These are phyloP conservation scores for Tylochromis polylepis DNA, from an alignment of 2,113 vertebrate genomes.

Conservation along the genomic window DNA sequence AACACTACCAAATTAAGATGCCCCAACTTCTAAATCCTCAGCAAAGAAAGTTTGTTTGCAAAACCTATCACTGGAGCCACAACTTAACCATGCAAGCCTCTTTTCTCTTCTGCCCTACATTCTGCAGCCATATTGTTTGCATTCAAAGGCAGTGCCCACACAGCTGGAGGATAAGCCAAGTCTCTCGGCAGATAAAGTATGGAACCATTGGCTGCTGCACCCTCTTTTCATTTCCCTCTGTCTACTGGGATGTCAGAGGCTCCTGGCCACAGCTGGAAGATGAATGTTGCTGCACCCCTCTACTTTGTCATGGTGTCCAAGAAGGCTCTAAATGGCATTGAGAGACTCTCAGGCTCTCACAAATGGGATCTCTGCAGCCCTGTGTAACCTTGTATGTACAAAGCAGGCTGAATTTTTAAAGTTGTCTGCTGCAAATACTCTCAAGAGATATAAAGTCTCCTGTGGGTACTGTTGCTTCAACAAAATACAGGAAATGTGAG, in stretches of 20 bases:
- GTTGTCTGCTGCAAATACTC: slow-evolving; percentile 4
- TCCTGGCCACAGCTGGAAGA: slow-evolving; percentile 69
- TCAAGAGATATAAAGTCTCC: background rate
- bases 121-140: slow-evolving; percentile 65
- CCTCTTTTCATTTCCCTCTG: slow-evolving; percentile 67
- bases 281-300: slow-evolving; percentile 64
- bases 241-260: slow-evolving; percentile 57
- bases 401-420: slow-evolving; percentile 24
- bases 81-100: slow-evolving; percentile 23
- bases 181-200: slow-evolving; percentile 60
- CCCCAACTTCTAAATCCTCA: slow-evolving; percentile 31
- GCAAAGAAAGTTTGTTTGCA: slow-evolving; percentile 7
- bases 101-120: slow-evolving; percentile 58
- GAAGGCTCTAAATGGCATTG: slow-evolving; percentile 64
- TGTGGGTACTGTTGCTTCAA: background rate
- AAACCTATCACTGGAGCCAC: background rate
- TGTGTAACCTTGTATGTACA: slow-evolving; percentile 38
- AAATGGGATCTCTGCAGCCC: slow-evolving; percentile 52
- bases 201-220: slow-evolving; percentile 44
- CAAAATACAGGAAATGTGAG: background rate
- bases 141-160: slow-evolving; percentile 64
- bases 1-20: background rate
- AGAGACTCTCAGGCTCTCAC: slow-evolving; percentile 50
- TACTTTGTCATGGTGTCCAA: slow-evolving; percentile 70
- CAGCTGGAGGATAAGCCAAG: slow-evolving; percentile 65